Evolutionary conservation across 2,113 vertebrate species (phyloP).

Genomic region (Hassar affinis): DNA sequence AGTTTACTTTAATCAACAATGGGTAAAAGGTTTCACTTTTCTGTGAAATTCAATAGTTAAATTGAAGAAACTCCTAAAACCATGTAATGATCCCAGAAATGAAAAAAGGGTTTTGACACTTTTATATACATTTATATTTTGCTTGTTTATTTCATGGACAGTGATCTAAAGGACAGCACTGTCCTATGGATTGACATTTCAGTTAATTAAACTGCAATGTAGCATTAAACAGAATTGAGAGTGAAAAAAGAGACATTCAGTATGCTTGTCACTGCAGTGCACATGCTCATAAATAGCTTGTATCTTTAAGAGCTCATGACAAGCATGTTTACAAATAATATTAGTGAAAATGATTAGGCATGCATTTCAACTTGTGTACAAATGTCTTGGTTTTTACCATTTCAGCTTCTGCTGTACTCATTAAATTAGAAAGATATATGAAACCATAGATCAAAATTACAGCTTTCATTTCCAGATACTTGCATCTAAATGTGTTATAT

Average conservation of each 20-base stretch:
- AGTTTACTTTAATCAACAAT: neutral
- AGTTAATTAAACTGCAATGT: constrained; percentile 40
- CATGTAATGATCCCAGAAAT: neutral
- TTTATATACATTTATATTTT: neutral
- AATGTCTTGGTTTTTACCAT: neutral
- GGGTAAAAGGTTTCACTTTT: neutral
- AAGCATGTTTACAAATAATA: neutral
- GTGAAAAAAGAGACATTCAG: constrained; percentile 12
- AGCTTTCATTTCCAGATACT: neutral
- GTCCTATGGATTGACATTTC: constrained; percentile 6
- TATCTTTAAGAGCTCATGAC: neutral
- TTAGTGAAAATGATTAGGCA: neutral
- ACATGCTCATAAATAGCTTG: neutral
- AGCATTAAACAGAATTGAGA: constrained; percentile 26
- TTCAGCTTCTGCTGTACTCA: neutral
- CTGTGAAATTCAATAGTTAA: neutral
- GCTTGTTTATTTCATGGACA: constrained; percentile 8
- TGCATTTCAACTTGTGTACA: neutral
- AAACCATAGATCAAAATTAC: neutral
- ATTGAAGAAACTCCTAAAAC: neutral
- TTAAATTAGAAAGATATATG: neutral
- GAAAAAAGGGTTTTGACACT: neutral
- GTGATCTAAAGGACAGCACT: neutral
- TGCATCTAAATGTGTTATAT: neutral
- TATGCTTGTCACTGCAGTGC: neutral